phyloP scores from a whole-genome alignment of 2,888 invertebrate species.

The Protodeltote pygarga region DNA sequence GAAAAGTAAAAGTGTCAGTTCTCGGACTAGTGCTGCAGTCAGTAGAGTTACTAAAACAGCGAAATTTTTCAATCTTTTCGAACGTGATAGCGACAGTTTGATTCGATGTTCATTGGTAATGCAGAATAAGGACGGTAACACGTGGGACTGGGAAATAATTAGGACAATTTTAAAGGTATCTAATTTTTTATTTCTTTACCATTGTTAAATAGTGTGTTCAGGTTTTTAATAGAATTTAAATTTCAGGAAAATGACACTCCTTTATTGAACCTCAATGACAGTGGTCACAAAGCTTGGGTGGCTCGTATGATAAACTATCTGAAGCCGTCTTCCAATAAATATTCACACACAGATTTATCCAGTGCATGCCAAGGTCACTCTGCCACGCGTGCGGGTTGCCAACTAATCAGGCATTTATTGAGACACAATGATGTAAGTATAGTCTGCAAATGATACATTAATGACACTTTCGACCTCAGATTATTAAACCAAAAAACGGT shows the following conservation, averaged over 20 bases:
- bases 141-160: slow-evolving; percentile 98
- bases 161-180: slow-evolving; percentile 92
- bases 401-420: slow-evolving; percentile 91
- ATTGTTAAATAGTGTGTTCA: neutral
- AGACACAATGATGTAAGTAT: slow-evolving; percentile 88
- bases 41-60: slow-evolving; percentile 76
- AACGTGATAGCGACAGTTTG: slow-evolving; percentile 88
- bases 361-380: slow-evolving; percentile 86
- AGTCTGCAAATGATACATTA: neutral
- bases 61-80: slow-evolving; percentile 85
- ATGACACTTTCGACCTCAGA: too few relatives aligned
- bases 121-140: slow-evolving; percentile 91
- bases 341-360: slow-evolving; percentile 93
- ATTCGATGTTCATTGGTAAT: slow-evolving; percentile 94
- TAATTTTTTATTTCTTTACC: neutral
- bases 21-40: slow-evolving; percentile 76
- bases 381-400: slow-evolving; percentile 90
- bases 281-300: slow-evolving; percentile 78
- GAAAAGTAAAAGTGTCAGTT: slow-evolving; percentile 83
- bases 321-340: slow-evolving; percentile 95
- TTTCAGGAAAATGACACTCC: slow-evolving; percentile 73
- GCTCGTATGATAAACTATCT: slow-evolving; percentile 94
- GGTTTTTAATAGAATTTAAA: neutral
- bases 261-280: slow-evolving; percentile 75
- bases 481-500: too few relatives aligned